Base-by-base conservation (phyloP, 2,888 invertebrate species). In the Oligia strigilis region DNA sequence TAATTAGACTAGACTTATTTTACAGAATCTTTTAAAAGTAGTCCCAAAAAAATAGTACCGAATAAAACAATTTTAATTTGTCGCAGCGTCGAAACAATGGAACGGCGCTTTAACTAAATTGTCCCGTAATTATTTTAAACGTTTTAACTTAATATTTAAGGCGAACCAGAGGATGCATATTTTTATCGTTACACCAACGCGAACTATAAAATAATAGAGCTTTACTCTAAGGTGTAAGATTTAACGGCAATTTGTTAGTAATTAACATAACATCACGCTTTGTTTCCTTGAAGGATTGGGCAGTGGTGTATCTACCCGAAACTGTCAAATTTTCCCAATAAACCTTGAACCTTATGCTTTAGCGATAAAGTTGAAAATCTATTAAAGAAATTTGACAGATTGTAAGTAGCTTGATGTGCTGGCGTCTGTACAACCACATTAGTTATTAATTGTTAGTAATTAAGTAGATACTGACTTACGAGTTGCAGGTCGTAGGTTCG, bases 71-170 rank as follows among this genome's bases (percentile, higher is more conserved):
- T 58, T 66, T 36, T 40, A 43, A n/a, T 58, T 43, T 36, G 46
- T 78, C 73, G 80, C 58, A 77, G 60, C 40, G 58, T 81, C 86
- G 90, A 67, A 71, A 40, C 81, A 80, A 66, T 74, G 89, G 82
- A 92, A 94, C 87, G 23, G 74, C n/a, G 29, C 89, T 90, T 92
- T 94, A 94, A 94, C 87, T 90, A 96, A 96, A 96, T 95, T 94
- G 92, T 94, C 91, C 93, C 85, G 93, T 96, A 95, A 97, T 97
- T 96, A 97, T 96, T 96, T 95, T 96, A 97, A 97, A 96, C 96
- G 96, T 91, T 95, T 94, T 94, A 92, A 95, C 94, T 95, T 95
- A 95, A 96, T 96, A 95, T 96, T 95, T 94, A 94, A 96, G 94
- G 94, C 89, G 92, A 94, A 94, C 91, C 91, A 85, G 90, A 89